Percentiles rank a stretch among this genome's conserved stretches.
Evolutionary conservation across 2,888 invertebrate genomes (phyloP).

Genomic region (Uloborus plumipes): DNA sequence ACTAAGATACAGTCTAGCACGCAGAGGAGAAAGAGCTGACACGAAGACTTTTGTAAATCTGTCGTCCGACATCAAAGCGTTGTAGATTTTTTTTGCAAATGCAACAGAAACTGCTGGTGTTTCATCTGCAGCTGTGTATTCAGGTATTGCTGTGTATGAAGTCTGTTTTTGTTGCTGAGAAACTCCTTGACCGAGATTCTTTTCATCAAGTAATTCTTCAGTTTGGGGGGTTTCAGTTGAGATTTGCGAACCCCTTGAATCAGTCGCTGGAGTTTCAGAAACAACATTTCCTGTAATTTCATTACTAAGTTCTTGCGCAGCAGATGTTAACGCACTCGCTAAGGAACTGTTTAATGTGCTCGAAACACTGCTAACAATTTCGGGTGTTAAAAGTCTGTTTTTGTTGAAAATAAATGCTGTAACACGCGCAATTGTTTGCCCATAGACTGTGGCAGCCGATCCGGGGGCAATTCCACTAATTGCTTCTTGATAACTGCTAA

Average conservation of each 20-base stretch:
- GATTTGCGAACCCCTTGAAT: neutral
- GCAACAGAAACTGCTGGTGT: constrained; percentile 2
- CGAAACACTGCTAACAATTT: neutral
- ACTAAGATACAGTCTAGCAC: constrained; percentile 3
- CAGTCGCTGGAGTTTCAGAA: neutral
- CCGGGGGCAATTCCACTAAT: neutral
- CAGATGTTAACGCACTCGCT: neutral
- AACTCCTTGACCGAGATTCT: neutral
- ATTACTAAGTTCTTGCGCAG: neutral
- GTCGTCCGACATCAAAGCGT: neutral
- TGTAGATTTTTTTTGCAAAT: constrained; percentile 7
- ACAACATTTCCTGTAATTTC: neutral
- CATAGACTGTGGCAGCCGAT: neutral
- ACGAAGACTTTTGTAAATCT: neutral
- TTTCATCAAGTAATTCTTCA: neutral
- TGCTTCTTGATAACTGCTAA: constrained; percentile 1
- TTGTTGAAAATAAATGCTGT: neutral
- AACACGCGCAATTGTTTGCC: neutral
- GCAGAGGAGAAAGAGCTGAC: neutral
- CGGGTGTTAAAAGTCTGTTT: neutral
- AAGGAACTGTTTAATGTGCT: neutral
- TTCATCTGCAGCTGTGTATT: neutral
- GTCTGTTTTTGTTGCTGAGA: neutral
- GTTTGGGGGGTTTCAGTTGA: neutral
- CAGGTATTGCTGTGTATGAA: neutral